Base-by-base conservation (phyloP, 1,140 invertebrate genomes). In the Schmidtea mediterranea region DNA sequence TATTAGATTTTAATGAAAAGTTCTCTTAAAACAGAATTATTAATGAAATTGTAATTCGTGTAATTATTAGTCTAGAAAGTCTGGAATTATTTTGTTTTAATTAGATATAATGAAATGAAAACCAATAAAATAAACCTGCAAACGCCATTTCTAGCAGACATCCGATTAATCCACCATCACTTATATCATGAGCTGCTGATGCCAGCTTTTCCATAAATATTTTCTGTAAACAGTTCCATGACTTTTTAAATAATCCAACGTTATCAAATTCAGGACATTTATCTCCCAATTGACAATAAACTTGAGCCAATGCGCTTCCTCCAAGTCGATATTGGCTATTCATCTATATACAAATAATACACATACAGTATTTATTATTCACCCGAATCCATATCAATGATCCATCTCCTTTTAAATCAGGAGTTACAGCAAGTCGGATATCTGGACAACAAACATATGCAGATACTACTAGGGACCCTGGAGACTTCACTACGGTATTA, bases 121-220 rank as follows among this genome's bases (percentile, higher is more conserved):
- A n/a, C n/a, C n/a, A n/a, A n/a, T n/a, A n/a, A n/a, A 32, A 32
- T 6, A 6, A 6, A 32, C 26, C 40, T 52, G 74, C 84, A 60
- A 95, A 86, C 24, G 78, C 77, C 87, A 95, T 94, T 69, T 97
- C 89, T 32, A 94, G 57, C 0, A 87, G 57, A 58, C 79, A 82
- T 0, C 78, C 80, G 24, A 94, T 69, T 2, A 94, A 64, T 21
- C 89, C 89, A 36, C 89, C 89, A 68, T 95, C 89, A 62, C 84
- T 92, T 1, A 95, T 70, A 66, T 97, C 89, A 62, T 97, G 89
- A 1, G 86, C 84, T n/a, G 87, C 72, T 13, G 78, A 61, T 8
- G 92, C 59, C 58, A 75, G 73, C 0, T 69, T 69, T 41, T 77
- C 76, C 79, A 55, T 45, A 56, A 53, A 51, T 22, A 43, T 63